Evolutionary conservation across 2,797 vertebrate genomes (phyloP).

Genomic region (Propithecus deckenii): DNA sequence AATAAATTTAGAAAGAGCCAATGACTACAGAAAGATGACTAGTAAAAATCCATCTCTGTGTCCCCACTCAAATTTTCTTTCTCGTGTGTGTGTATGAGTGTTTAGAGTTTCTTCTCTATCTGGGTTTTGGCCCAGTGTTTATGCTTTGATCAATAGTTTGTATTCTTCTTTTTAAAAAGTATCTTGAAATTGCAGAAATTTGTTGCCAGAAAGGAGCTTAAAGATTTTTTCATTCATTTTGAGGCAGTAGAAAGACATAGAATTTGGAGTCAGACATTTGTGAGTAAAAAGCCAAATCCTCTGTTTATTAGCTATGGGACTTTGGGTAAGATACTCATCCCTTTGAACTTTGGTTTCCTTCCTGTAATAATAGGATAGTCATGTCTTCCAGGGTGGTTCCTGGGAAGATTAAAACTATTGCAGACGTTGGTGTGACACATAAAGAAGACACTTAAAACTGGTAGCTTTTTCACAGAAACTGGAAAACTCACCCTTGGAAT

Average conservation of each 20-base stretch:
- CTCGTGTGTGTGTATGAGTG: not conserved
- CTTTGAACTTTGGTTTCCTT: conserved; percentile 22
- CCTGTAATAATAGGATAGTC: not conserved
- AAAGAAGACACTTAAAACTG: not conserved
- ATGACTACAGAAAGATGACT: not conserved
- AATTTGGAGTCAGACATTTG: not conserved
- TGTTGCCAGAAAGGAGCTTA: not conserved
- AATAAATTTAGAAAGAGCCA: not conserved
- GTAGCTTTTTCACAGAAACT: not conserved
- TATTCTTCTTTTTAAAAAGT: conserved; percentile 5
- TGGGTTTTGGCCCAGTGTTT: not conserved
- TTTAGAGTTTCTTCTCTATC: not conserved
- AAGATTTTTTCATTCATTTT: not conserved
- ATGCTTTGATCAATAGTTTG: not conserved
- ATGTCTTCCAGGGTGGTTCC: not conserved
- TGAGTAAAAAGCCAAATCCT: not conserved
- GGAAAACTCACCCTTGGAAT: not conserved
- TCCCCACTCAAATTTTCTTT: not conserved
- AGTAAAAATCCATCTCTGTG: not conserved
- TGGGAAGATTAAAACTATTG: not conserved
- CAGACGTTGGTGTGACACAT: not conserved
- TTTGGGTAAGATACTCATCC: not conserved
- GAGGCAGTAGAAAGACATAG: not conserved
- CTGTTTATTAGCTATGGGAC: not conserved
- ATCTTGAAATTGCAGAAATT: not conserved